Base-by-base conservation (phyloP, 1,140 invertebrate genomes). In the Habropoda laboriosa region DNA sequence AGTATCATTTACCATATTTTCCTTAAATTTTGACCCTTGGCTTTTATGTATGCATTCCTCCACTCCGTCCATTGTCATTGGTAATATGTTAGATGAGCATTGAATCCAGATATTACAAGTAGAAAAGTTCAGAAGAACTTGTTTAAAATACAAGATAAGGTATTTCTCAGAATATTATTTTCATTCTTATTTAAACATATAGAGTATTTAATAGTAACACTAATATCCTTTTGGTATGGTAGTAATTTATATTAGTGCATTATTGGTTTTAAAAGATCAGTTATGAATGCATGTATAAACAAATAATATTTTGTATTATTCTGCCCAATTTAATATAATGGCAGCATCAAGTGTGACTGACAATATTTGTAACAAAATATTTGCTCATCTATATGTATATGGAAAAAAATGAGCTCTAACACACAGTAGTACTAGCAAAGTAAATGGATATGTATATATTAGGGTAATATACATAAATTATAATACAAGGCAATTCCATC, bases 1-100 rank as follows among this genome's bases (percentile, higher is more conserved):
- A 76, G 67, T 82, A 53, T 85, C 66, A 42, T 85, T 80, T 80
- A 47, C 38, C 27, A 49, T 78, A 58, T 38, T 70, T 73, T 10
- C 70, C 45, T 66, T 55, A 47, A 64, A 58, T 58, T 72, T 81
- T 63, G 71, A 21, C 38, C 32, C 6, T 73, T 40, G 18, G 30
- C 42, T 78, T 79, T 45, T 66, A 63, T 45, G 42, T 82, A 47
- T 55, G 53, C 83, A 82, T 86, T 86, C 49, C 67, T 86, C 67
- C 68, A 86, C 60, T 86, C 85, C 85, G 85, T 86, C 85, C 85
- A 86, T 76, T 83, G 76, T 70, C 13, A 40, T 82, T 67, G 73
- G 42, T 80, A 68, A 76, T 86, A 55, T 73, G 24, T 86, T 86
- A 86, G 57, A 55, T 49, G 24, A 70, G 77, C 80, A 80, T 86